Percentiles rank a stretch among this genome's conserved stretches.
Evolutionary conservation across 1,140 invertebrate genomes (phyloP).

Genomic region (Popillia japonica): DNA sequence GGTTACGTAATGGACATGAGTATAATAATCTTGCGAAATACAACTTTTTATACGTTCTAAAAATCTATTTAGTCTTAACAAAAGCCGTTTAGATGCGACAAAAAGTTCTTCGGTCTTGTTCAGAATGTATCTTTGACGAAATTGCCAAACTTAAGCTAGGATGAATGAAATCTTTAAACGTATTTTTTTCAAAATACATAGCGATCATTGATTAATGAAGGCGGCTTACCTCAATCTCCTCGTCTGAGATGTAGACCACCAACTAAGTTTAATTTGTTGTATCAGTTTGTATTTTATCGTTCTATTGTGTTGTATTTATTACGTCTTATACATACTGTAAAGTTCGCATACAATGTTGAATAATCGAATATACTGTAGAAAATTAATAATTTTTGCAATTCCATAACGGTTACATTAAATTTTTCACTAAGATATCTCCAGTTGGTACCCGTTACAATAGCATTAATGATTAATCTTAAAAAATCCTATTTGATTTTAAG

Average conservation of each 20-base stretch:
- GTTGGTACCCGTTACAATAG: too few relatives aligned
- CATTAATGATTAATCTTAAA: too few relatives aligned
- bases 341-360: neutral
- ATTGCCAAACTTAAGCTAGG: neutral
- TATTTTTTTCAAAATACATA: neutral
- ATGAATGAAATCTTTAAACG: constrained; percentile 1
- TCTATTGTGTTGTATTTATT: neutral
- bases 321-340: neutral
- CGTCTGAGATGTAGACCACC: constrained; percentile 7
- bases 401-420: too few relatives aligned
- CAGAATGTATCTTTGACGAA: neutral
- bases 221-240: neutral
- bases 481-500: too few relatives aligned
- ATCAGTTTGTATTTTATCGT: neutral
- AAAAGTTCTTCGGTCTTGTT: neutral
- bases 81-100: neutral
- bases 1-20: neutral
- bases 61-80: neutral
- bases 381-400: too few relatives aligned
- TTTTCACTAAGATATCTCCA: too few relatives aligned
- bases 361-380: neutral
- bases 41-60: neutral
- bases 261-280: neutral
- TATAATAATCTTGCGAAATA: neutral
- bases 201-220: neutral